Evolutionary conservation across 2,113 vertebrate species (phyloP).

Genomic region (Dipodomys ordii): DNA sequence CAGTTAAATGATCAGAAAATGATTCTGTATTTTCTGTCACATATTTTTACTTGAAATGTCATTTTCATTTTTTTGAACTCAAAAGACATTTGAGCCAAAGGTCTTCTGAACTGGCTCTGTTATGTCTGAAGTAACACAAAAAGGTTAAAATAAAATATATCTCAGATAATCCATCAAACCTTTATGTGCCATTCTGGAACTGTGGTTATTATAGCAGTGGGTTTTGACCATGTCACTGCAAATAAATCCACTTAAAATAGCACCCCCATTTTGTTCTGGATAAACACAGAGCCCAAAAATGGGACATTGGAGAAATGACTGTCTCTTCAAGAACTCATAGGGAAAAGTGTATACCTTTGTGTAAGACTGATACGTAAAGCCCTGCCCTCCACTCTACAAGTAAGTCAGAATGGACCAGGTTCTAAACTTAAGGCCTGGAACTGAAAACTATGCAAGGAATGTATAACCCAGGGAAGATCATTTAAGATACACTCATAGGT

Average conservation of each 20-base stretch:
- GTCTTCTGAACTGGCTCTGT: background rate
- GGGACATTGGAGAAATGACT: too few species aligned
- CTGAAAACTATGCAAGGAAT: too few species aligned
- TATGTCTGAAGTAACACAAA: background rate
- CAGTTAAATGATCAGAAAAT: background rate
- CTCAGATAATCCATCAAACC: background rate
- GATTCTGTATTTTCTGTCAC: background rate
- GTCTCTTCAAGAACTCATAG: too few species aligned
- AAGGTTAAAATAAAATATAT: background rate
- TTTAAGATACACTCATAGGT: too few species aligned
- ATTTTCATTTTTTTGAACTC: background rate
- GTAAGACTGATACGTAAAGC: too few species aligned
- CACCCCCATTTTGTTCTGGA: background rate
- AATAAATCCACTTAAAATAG: background rate
- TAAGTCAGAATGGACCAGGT: too few species aligned
- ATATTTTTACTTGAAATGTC: background rate
- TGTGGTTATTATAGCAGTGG: background rate
- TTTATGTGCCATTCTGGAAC: background rate
- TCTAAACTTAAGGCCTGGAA: too few species aligned
- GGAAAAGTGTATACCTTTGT: too few species aligned
- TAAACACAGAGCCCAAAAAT: background rate
- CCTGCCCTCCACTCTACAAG: too few species aligned
- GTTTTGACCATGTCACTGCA: background rate
- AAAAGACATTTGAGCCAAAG: background rate
- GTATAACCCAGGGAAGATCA: too few species aligned